Base-by-base conservation (phyloP, 2,888 invertebrate genomes). In the Aphidius colemani region DNA sequence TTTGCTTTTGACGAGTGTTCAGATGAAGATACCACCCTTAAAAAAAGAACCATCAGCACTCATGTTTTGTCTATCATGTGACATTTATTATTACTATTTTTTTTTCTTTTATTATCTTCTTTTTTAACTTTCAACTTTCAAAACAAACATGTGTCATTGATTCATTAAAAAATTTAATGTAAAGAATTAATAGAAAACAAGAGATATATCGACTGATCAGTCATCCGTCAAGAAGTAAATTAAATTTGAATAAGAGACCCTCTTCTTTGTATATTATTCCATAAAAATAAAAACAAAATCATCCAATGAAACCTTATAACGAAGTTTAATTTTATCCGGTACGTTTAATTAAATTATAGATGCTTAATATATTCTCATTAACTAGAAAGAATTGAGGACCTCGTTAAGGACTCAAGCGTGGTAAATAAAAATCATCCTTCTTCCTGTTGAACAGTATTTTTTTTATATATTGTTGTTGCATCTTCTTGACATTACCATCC, bases 1-100 rank as follows among this genome's bases (percentile, higher is more conserved):
- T 79, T 80, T 74, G 75, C 74, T 75, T 79, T 77, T 74, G 74
- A 78, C 76, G 69, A 69, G 72, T 67, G 66, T 66, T 61, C 67
- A 64, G 64, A 60, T 66, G 63, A 61, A 55, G 50, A 58, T 57
- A 58, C 61, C 65, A 61, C 67, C 65, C 68, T n/a, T 56, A 55
- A 43, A n/a, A 40, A 65, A 57, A 51, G 43, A 45, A 49, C 53
- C 59, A 66, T 66, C 67, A 64, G 66, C 67, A 53, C 63, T 59
- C 49, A 65, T 61, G 66, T 68, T 68, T 61, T 64, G 68, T 61
- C 59, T 59, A 59, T 67, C 66, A 13, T 56, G 57, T 66, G 66
- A 71, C 69, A 66, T 45, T 57, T 46, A 57, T 39, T 39, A 46
- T 18, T 18, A 18, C 13, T 18, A 18, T 18, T 18, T 18, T 18